These are phyloP conservation scores for Ceriagrion tenellum DNA, from an alignment of 2,888 invertebrate species.

Conservation along the genomic window DNA sequence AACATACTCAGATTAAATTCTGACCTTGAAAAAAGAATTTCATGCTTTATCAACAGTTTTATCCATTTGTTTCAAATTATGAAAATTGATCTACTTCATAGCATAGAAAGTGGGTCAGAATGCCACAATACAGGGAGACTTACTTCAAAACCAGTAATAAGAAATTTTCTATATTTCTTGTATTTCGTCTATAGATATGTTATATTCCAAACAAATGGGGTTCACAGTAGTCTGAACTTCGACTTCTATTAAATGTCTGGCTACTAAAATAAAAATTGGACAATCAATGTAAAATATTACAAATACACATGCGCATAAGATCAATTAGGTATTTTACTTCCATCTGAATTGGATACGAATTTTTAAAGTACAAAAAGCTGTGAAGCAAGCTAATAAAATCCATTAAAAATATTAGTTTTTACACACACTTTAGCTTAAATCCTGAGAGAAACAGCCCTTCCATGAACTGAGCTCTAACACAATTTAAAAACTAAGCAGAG, in stretches of 20 bases:
- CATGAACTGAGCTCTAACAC: constrained; percentile 35
- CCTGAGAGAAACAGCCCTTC: constrained; percentile 67
- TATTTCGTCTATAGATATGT: constrained; percentile 58
- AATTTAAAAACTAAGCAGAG: constrained; percentile 50
- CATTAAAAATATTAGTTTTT: background rate
- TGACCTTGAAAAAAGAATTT: constrained; percentile 40
- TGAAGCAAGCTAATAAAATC: constrained; percentile 52
- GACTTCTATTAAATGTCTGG: constrained; percentile 44
- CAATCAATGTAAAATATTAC: constrained; percentile 39
- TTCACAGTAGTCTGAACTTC: constrained; percentile 43
- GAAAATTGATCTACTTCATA: constrained; percentile 48
- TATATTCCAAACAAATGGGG: constrained; percentile 57
- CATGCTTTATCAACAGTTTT: constrained; percentile 11
- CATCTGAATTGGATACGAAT: background rate
- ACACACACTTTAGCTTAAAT: constrained; percentile 37
- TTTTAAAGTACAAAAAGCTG: constrained; percentile 31
- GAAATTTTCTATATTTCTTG: background rate
- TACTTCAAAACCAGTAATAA: constrained; percentile 60
- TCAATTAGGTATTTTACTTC: background rate
- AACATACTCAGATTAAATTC: constrained; percentile 62
- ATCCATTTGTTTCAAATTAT: constrained; percentile 45
- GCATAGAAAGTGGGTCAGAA: constrained; percentile 43
- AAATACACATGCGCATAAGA: constrained; percentile 41
- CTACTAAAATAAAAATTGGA: constrained; percentile 43
- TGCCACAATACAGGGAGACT: constrained; percentile 50